Base-by-base conservation (phyloP, 1,140 invertebrate genomes). In the Trypoxylus dichotomus region DNA sequence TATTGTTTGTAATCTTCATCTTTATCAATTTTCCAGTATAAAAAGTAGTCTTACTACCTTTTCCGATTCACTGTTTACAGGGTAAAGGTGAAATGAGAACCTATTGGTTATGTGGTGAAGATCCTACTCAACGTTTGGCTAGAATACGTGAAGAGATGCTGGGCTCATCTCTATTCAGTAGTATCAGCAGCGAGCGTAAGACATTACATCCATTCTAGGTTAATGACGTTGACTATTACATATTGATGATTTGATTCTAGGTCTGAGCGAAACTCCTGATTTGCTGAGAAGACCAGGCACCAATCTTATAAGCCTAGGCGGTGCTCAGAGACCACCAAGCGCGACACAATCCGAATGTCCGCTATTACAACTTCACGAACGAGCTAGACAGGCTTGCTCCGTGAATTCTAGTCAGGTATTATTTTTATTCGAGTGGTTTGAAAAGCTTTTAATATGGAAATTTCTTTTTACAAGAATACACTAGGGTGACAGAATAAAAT, bases 1-100 rank as follows among this genome's bases (percentile, higher is more conserved):
- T n/a, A n/a, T n/a, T n/a, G n/a, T n/a, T n/a, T n/a, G n/a, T n/a
- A n/a, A n/a, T n/a, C n/a, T n/a, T n/a, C n/a, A n/a, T n/a, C n/a
- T n/a, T n/a, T n/a, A n/a, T n/a, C n/a, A n/a, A n/a, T n/a, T n/a
- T n/a, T n/a, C n/a, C n/a, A n/a, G n/a, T n/a, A n/a, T n/a, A n/a
- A n/a, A n/a, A n/a, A n/a, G n/a, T n/a, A n/a, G n/a, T n/a, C n/a
- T n/a, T n/a, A n/a, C n/a, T n/a, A 47, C 15, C 15, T 47, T 8
- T 68, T 68, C 37, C 13, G 11, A 74, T 74, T 37, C 37, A 37
- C n/a, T 32, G 41, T 80, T 80, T 81, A 78, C 76, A 95, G 91
- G 94, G 92, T 1, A 93, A 93, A 87, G 92, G 92, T 7, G 90
- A 93, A 76, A 93, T 94, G 88, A 86, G 89, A 63, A 95, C 94